Evolutionary conservation across 2,888 invertebrate genomes (phyloP), one percentile per base, ranked within the genome.

Genomic region (Callosobruchus maculatus): DNA sequence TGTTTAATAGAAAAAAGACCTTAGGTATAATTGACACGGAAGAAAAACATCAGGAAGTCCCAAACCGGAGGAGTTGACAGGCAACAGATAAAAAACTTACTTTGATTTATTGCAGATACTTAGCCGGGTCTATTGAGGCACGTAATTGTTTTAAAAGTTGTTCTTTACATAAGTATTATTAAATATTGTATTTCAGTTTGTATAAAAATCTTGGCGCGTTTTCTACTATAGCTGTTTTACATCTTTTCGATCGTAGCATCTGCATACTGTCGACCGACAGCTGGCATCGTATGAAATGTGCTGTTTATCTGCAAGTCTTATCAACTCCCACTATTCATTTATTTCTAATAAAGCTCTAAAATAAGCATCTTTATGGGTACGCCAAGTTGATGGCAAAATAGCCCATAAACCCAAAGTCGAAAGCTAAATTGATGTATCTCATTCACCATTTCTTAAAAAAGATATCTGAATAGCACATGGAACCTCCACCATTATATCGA

Each of bases 141-240:
- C 79, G 76, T 73, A 71, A 76, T 71, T 75, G 73, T 78, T 79
- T 77, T 79, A 76, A 78, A 79, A 79, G 79, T 79, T 76, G 79
- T 79, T 77, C 76, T 77, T 76, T 49, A 68, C 77, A 73, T 73
- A 49, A 21, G 7, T 21, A 68, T 68, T 20, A 21, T 21, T 68
- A 21, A 68, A 5, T 68, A 68, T 68, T 68, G 68, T 68, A 68
- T 68, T 4, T 68, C n/a, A n/a, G 68, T 68, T 21, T 68, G 49
- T 49, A 49, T 49, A 49, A 49, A 49, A 49, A 49, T 49, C 49
- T 5, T 49, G 49, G 49, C 49, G 49, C 49, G 49, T 49, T 49
- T n/a, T 49, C 13, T 18, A 13, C 13, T 18, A 49, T 49, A 49
- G 49, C 49, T 49, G 49, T 49, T 49, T 49, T 49, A 18, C 49